Conservation (phyloP, 2,888 invertebrate genomes). For the Ophion ellenae region DNA sequence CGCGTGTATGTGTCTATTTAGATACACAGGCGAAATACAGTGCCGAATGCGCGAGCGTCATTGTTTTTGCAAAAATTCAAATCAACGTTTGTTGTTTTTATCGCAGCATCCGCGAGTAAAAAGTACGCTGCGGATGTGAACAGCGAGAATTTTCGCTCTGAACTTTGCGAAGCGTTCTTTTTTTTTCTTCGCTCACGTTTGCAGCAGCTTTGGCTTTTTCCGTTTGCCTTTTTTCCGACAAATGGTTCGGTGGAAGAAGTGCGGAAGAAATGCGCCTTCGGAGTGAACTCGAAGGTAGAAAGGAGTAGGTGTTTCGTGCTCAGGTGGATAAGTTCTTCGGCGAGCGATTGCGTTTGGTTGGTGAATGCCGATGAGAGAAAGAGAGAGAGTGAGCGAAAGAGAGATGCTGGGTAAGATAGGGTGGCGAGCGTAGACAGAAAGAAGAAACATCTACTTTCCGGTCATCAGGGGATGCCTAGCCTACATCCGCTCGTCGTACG, state of each 20-base stretch:
- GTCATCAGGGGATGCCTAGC: slow-evolving; percentile 83
- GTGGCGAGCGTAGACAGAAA: slow-evolving; percentile 68
- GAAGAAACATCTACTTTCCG: slow-evolving; percentile 53
- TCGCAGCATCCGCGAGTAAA: slow-evolving; percentile 1
- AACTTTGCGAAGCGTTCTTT: background rate
- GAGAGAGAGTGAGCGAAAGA: background rate
- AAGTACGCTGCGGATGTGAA: slow-evolving; percentile 11
- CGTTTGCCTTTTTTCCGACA: background rate
- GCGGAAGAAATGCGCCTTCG: background rate
- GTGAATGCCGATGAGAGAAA: background rate
- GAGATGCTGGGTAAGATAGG: background rate
- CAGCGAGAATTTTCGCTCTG: background rate
- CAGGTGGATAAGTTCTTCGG: too few species aligned
- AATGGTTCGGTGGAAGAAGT: background rate
- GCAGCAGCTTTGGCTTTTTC: background rate
- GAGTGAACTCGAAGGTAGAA: background rate
- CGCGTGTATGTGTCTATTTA: background rate
- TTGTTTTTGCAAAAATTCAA: slow-evolving; percentile 58
- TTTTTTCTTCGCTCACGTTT: background rate
- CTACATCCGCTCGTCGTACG: slow-evolving; percentile 83
- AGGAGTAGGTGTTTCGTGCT: background rate
- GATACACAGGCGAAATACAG: slow-evolving; percentile 18
- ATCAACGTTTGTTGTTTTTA: slow-evolving; percentile 14
- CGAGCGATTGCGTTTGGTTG: background rate
- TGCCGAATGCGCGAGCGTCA: slow-evolving; percentile 36